These are phyloP conservation scores for Eudyptes chrysolophus DNA, from an alignment of 2,113 vertebrate species.

Conservation along the genomic window DNA sequence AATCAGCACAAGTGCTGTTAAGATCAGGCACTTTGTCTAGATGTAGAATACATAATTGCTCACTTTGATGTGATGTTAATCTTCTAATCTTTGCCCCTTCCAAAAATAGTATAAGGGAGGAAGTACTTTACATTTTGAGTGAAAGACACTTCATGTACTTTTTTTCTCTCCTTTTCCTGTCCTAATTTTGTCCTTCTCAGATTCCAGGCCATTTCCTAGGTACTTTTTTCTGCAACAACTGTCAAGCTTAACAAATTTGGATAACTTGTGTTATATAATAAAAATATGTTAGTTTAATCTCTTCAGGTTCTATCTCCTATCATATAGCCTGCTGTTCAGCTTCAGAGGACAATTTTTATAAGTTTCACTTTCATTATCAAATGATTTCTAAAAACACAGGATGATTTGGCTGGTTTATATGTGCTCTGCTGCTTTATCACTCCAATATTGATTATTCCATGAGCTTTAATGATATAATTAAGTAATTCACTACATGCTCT, in stretches of 20 bases:
- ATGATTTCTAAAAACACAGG: neutral
- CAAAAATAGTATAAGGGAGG: neutral
- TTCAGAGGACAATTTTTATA: neutral
- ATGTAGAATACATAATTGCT: neutral
- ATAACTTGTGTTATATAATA: neutral
- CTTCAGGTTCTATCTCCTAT: neutral
- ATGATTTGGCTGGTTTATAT: neutral
- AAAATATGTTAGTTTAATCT: neutral
- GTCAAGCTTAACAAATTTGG: neutral
- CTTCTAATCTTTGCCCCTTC: neutral
- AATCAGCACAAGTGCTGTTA: conserved; percentile 15
- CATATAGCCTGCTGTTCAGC: neutral
- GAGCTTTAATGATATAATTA: neutral
- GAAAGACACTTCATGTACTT: neutral
- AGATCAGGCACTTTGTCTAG: neutral
- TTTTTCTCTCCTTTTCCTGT: neutral
- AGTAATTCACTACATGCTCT: neutral
- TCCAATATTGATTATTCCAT: neutral
- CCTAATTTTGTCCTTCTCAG: neutral
- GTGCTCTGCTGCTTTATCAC: neutral
- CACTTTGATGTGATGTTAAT: neutral
- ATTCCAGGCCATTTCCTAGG: neutral
- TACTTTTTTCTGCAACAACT: neutral
- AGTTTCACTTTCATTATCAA: neutral
- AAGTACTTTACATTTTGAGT: neutral